Conservation (phyloP, 2,113 vertebrate species). For the Riparia riparia region DNA sequence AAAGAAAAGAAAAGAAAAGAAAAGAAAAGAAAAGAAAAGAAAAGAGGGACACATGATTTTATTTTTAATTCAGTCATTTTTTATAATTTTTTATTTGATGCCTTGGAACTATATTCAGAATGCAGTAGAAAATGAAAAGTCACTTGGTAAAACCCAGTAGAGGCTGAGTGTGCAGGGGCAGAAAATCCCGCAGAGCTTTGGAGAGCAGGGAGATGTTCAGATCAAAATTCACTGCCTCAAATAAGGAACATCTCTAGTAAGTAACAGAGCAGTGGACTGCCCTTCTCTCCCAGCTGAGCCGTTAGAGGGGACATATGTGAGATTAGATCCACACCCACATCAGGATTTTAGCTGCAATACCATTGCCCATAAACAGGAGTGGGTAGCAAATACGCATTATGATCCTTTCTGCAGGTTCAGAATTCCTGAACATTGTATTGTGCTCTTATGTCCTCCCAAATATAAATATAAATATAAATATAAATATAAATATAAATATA, state of each 20-base stretch:
- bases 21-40: too few relatives aligned
- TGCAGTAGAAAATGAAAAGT: not conserved
- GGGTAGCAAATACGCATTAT: accelerated
- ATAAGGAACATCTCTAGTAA: not conserved
- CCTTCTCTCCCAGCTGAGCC: not conserved
- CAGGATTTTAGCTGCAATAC: not conserved
- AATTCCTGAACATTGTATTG: not conserved
- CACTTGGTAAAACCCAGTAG: not conserved
- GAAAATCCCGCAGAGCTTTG: not conserved
- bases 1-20: too few relatives aligned
- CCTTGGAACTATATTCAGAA: not conserved
- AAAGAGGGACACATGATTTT: not conserved
- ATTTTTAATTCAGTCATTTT: accelerated
- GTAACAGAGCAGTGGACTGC: accelerated
- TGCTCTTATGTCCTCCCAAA: not conserved
- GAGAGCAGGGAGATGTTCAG: not conserved
- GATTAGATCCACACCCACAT: not conserved
- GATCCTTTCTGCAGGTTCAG: not conserved
- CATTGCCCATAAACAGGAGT: accelerated
- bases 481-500: not conserved
- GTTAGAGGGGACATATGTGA: accelerated
- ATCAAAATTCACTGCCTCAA: not conserved
- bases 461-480: too few relatives aligned
- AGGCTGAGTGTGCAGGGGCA: not conserved
- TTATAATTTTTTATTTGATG: not conserved